Evolutionary conservation across 2,113 vertebrate genomes (phyloP).

Genomic region (Falcunculus frontatus): DNA sequence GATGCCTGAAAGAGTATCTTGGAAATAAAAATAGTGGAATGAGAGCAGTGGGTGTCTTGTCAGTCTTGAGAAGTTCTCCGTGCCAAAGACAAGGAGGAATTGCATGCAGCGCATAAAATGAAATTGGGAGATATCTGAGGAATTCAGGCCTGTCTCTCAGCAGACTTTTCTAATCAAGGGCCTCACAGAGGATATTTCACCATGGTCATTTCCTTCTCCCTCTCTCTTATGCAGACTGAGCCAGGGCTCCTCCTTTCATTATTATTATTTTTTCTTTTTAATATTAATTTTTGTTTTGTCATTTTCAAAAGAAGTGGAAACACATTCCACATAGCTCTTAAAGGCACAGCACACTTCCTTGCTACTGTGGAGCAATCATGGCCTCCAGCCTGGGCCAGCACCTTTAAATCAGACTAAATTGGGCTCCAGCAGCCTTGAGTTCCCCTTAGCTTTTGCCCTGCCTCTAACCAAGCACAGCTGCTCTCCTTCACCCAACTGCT

Average conservation of each 20-base stretch:
- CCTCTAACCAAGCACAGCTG: conserved; percentile 69
- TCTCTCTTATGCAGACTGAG: neutral
- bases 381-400: neutral
- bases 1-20: conserved; percentile 67
- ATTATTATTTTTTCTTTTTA: neutral
- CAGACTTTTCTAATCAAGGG: conserved; percentile 54
- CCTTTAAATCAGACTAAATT: conserved; percentile 18
- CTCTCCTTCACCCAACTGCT: conserved; percentile 64
- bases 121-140: conserved; percentile 60
- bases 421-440: neutral
- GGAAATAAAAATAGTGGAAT: conserved; percentile 74
- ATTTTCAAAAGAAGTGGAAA: conserved; percentile 7
- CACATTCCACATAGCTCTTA: neutral
- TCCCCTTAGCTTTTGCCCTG: conserved; percentile 29
- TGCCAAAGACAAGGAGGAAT: conserved; percentile 64
- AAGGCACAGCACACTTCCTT: neutral
- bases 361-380: neutral
- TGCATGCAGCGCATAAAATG: conserved; percentile 36
- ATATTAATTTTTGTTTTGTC: conserved; percentile 33
- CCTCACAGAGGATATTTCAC: conserved; percentile 30
- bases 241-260: neutral
- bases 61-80: conserved; percentile 49
- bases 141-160: conserved; percentile 63
- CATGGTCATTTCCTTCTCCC: neutral
- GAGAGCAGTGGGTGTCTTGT: conserved; percentile 67